Evolutionary conservation across 2,888 invertebrate genomes (phyloP).

Genomic region (Scaeva pyrastri): DNA sequence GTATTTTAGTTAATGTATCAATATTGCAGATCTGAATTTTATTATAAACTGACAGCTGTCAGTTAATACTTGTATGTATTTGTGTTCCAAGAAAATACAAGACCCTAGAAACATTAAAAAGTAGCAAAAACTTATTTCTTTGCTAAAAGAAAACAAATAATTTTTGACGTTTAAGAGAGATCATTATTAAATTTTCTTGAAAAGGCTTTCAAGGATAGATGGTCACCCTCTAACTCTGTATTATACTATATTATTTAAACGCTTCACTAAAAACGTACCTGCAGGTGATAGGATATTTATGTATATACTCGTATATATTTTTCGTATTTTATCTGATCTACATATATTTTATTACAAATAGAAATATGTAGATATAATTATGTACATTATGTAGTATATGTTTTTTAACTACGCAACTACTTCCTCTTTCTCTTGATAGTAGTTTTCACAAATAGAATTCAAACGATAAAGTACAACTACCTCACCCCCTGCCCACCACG

Average conservation of each 20-base stretch:
- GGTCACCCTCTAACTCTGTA: background rate
- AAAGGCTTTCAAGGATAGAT: background rate
- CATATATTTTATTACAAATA: background rate
- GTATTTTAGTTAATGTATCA: too few relatives aligned
- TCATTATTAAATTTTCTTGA: too few relatives aligned
- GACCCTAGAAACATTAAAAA: too few relatives aligned
- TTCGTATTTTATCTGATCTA: conserved; percentile 15
- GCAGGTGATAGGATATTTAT: background rate
- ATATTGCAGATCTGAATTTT: too few relatives aligned
- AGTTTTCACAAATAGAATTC: background rate
- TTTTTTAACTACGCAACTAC: background rate
- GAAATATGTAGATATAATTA: too few relatives aligned
- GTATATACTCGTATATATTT: background rate
- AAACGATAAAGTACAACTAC: background rate
- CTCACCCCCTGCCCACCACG: too few relatives aligned
- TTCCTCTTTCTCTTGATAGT: background rate
- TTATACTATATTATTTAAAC: background rate
- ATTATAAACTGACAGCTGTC: too few relatives aligned
- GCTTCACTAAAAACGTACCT: background rate
- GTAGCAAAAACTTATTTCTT: background rate
- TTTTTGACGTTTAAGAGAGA: too few relatives aligned
- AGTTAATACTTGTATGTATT: too few relatives aligned
- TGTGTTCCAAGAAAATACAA: too few relatives aligned
- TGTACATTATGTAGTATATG: background rate
- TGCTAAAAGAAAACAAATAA: background rate